phyloP scores from a whole-genome alignment of 2,888 invertebrate genomes.

The Zhuqinia jingwanae region DNA sequence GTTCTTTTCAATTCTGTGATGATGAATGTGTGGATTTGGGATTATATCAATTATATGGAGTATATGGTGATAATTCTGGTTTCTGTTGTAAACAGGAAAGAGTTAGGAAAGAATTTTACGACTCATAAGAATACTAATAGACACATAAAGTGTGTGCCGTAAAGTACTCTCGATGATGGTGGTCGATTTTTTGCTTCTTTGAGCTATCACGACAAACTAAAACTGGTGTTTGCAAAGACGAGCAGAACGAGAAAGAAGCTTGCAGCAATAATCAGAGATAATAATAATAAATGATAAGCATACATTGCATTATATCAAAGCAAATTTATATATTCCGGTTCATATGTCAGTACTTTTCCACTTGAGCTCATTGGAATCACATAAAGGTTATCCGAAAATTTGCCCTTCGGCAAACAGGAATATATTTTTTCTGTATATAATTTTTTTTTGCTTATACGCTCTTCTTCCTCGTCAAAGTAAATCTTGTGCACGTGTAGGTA shows the following conservation, averaged over 20 bases:
- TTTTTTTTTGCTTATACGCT: background rate
- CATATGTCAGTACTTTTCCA: slow-evolving; percentile 66
- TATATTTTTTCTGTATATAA: slow-evolving; percentile 32
- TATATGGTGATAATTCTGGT: too few relatives aligned
- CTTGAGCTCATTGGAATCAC: slow-evolving; percentile 57
- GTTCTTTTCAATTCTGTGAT: too few relatives aligned
- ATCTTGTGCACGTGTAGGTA: slow-evolving; percentile 51
- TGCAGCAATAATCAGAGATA: slow-evolving; percentile 6
- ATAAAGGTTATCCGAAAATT: slow-evolving; percentile 65
- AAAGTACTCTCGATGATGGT: background rate
- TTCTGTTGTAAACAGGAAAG: slow-evolving; percentile 27
- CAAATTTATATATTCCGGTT: slow-evolving; percentile 64
- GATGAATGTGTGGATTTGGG: too few relatives aligned
- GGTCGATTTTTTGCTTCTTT: too few relatives aligned
- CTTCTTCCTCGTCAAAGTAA: slow-evolving; percentile 23
- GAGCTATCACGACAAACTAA: background rate
- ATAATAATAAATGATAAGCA: slow-evolving; percentile 2
- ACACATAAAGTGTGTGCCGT: too few relatives aligned
- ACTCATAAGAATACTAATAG: slow-evolving; percentile 40
- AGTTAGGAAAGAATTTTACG: slow-evolving; percentile 36
- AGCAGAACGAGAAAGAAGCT: background rate
- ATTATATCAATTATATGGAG: too few relatives aligned
- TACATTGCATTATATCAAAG: slow-evolving; percentile 11
- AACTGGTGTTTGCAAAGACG: background rate
- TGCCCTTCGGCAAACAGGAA: slow-evolving; percentile 62